Conservation (phyloP, 2,113 vertebrate genomes). For the Aldabrachelys gigantea region DNA sequence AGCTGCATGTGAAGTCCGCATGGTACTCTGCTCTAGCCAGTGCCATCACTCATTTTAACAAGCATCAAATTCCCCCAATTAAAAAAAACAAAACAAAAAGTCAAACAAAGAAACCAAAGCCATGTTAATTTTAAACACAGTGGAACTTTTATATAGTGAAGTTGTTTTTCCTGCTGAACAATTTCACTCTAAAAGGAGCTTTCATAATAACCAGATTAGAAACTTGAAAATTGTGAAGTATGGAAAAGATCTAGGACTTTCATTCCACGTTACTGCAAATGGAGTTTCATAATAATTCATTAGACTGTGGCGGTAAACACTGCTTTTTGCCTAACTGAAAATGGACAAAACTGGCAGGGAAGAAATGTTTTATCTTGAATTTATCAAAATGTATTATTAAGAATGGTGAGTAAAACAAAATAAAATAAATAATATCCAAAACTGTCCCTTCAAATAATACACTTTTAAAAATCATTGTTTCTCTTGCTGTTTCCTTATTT, state of each 20-base stretch:
- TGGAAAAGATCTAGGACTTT: slow-evolving; percentile 17
- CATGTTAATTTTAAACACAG: slow-evolving; percentile 37
- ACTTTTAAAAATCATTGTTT: slow-evolving; percentile 4
- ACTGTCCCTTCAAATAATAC: neutral
- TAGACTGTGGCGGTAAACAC: neutral
- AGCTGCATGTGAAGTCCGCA: slow-evolving; percentile 51
- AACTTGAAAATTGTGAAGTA: slow-evolving; percentile 24
- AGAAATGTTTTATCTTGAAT: neutral
- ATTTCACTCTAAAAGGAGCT: neutral
- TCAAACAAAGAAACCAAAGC: slow-evolving; percentile 31
- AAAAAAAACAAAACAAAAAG: slow-evolving; percentile 54
- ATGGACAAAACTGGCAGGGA: slow-evolving; percentile 1
- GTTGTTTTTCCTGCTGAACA: neutral
- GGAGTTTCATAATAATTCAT: neutral
- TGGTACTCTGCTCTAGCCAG: slow-evolving; percentile 64
- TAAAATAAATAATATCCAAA: neutral
- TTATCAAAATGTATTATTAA: neutral
- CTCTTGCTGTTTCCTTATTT: neutral
- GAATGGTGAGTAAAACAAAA: neutral
- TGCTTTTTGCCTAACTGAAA: slow-evolving; percentile 1
- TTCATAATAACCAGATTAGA: neutral
- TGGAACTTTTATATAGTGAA: slow-evolving; percentile 3
- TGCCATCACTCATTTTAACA: slow-evolving; percentile 50
- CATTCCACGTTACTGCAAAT: neutral
- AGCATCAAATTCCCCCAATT: slow-evolving; percentile 54